phyloP scores from a whole-genome alignment of 2,797 vertebrate species.

The Silurus aristotelis region DNA sequence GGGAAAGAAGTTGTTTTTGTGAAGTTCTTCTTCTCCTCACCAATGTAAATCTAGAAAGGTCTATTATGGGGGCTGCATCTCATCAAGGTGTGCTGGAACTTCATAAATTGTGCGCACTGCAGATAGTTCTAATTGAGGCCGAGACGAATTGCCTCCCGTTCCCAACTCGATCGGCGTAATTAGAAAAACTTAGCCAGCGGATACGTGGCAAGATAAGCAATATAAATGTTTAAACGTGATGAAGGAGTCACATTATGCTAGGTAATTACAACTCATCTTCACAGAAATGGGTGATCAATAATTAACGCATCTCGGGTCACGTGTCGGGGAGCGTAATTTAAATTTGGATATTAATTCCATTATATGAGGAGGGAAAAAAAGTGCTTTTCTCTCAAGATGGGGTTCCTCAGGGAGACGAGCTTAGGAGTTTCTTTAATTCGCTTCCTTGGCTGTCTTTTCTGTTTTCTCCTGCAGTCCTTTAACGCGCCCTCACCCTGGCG shows the following conservation, averaged over 20 bases:
- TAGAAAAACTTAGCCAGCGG: slow-evolving; percentile 67
- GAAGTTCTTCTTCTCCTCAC: no score
- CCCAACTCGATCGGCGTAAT: slow-evolving; percentile 71
- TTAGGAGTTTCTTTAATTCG: slow-evolving; percentile 47
- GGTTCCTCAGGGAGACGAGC: slow-evolving; percentile 48
- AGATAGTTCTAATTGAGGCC: slow-evolving; percentile 64
- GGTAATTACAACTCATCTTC: slow-evolving; percentile 71
- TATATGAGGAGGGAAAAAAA: slow-evolving; percentile 42
- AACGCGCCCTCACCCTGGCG: slow-evolving; percentile 3
- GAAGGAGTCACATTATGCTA: slow-evolving; percentile 72
- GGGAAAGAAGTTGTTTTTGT: no score
- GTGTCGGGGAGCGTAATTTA: slow-evolving; percentile 62
- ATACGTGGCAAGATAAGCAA: slow-evolving; percentile 71
- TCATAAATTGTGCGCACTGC: slow-evolving; percentile 62
- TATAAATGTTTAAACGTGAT: slow-evolving; percentile 78
- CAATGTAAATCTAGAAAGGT: neutral
- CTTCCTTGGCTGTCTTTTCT: slow-evolving; percentile 36
- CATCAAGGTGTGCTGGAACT: slow-evolving; percentile 52
- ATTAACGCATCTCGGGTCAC: slow-evolving; percentile 68
- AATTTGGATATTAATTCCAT: slow-evolving; percentile 67
- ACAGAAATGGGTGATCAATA: slow-evolving; percentile 72
- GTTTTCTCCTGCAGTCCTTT: slow-evolving; percentile 23
- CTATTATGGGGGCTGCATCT: slow-evolving; percentile 43
- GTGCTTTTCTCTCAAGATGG: slow-evolving; percentile 39
- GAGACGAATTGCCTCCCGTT: slow-evolving; percentile 62